phyloP scores from a whole-genome alignment of 2,797 vertebrate genomes.

The Arctocebus calabarensis region DNA sequence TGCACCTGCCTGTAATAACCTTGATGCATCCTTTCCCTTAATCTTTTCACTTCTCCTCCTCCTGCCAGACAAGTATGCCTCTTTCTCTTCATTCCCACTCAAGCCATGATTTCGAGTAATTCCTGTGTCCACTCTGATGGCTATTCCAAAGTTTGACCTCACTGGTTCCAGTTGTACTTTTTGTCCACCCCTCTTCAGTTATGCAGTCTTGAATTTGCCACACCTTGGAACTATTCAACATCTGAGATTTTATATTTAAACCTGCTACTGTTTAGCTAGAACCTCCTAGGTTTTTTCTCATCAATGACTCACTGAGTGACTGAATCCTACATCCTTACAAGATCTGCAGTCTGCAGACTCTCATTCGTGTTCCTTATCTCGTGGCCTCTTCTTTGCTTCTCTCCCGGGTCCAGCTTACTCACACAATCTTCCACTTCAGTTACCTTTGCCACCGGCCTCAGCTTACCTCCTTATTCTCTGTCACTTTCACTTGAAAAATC shows the following conservation, averaged over 20 bases:
- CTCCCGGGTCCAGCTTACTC: no score
- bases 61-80: fast-evolving
- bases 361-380: neutral
- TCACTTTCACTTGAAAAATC: neutral
- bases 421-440: neutral
- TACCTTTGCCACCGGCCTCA: neutral
- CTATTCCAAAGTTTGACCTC: neutral
- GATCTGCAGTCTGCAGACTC: neutral
- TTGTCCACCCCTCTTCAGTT: neutral
- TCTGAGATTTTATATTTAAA: neutral
- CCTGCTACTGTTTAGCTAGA: neutral
- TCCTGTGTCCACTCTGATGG: neutral
- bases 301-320: neutral
- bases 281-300: neutral
- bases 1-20: neutral
- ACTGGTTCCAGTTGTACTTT: neutral
- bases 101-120: neutral
- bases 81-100: neutral
- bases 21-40: neutral
- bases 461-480: neutral
- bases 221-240: neutral
- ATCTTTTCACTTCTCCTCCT: neutral
- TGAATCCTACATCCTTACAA: neutral
- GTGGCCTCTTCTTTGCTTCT: neutral
- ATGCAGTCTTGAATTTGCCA: no score